A percentile compares a stretch with the other conserved stretches of the same genome.
Conservation (phyloP, 2,888 invertebrate genomes). For the Chydorus sphaericus region DNA sequence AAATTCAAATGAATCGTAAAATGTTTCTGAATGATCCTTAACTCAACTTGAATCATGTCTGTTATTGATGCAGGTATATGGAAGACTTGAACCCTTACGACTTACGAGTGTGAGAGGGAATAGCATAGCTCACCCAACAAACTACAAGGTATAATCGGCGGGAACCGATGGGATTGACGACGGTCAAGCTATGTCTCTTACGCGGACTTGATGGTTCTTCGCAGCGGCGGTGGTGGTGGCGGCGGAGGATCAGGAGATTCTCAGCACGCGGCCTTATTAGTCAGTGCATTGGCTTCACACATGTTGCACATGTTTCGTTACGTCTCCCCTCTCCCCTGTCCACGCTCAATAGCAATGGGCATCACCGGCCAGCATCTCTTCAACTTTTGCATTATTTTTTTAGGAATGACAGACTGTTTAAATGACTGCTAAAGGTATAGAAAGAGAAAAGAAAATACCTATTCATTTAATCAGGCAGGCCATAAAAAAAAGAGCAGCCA, state of each 20-base stretch:
- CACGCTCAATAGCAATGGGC: conserved; percentile 36
- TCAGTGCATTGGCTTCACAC: conserved; percentile 26
- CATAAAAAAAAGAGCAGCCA: too few relatives aligned
- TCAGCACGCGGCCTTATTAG: conserved; percentile 17
- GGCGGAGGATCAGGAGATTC: conserved; percentile 19
- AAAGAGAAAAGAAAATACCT: too few relatives aligned
- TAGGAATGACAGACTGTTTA: too few relatives aligned
- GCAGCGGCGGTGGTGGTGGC: conserved; percentile 20
- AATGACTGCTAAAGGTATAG: too few relatives aligned
- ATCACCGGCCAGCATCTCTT: too few relatives aligned
- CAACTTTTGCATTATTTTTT: too few relatives aligned
- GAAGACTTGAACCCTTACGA: conserved; percentile 96
- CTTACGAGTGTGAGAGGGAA: conserved; percentile 95
- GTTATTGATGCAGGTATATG: too few relatives aligned
- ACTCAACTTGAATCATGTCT: too few relatives aligned
- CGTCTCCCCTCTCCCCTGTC: conserved; percentile 45
- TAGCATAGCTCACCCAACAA: conserved; percentile 84
- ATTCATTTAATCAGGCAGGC: too few relatives aligned
- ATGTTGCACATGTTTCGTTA: conserved; percentile 33
- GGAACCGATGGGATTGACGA: conserved; percentile 89
- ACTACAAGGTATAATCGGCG: conserved; percentile 93
- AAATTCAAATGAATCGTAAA: too few relatives aligned
- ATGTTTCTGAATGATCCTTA: too few relatives aligned
- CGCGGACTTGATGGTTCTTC: conserved; percentile 24
- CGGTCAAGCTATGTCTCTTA: conserved; percentile 70